A percentile compares a stretch with the other conserved stretches of the same genome.
Conservation (phyloP, 2,888 invertebrate genomes). For the Aphidoletes aphidimyza region DNA sequence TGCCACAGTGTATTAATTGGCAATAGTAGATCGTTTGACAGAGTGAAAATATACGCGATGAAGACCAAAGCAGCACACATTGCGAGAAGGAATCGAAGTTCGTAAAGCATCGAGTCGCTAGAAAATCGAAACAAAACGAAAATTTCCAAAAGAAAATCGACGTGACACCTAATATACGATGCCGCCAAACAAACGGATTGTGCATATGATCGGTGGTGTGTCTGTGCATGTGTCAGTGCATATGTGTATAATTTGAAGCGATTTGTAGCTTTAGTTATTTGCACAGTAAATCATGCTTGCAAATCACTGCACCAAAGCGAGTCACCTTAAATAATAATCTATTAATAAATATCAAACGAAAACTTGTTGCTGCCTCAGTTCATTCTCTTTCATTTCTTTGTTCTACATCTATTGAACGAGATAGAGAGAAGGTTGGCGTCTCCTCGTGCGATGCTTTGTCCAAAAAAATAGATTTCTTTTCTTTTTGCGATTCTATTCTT, state of each 20-base stretch:
- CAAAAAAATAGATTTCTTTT: neutral
- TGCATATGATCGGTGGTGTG: neutral
- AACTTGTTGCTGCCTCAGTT: neutral
- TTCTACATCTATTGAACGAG: neutral
- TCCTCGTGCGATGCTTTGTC: slow-evolving; percentile 38
- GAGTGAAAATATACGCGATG: neutral
- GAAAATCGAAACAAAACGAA: slow-evolving; percentile 20
- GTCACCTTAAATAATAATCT: slow-evolving; percentile 54
- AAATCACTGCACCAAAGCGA: slow-evolving; percentile 25
- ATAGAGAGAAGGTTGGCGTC: neutral
- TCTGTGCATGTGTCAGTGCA: slow-evolving; percentile 39
- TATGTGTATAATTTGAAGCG: slow-evolving; percentile 50
- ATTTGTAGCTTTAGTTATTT: slow-evolving; percentile 52
- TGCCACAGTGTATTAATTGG: slow-evolving; percentile 47
- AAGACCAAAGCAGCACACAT: neutral
- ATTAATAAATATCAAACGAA: slow-evolving; percentile 43
- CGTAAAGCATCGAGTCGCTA: neutral
- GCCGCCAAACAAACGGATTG: neutral
- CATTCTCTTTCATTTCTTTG: neutral
- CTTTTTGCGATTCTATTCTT: slow-evolving; percentile 7
- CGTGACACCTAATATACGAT: slow-evolving; percentile 8
- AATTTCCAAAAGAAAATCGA: neutral
- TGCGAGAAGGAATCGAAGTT: neutral
- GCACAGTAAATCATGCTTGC: slow-evolving; percentile 44
- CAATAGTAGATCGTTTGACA: neutral